A percentile compares a stretch with the other conserved stretches of the same genome.
Evolutionary conservation across 2,797 vertebrate species (phyloP).

Genomic region (Anabacerthia variegaticeps): DNA sequence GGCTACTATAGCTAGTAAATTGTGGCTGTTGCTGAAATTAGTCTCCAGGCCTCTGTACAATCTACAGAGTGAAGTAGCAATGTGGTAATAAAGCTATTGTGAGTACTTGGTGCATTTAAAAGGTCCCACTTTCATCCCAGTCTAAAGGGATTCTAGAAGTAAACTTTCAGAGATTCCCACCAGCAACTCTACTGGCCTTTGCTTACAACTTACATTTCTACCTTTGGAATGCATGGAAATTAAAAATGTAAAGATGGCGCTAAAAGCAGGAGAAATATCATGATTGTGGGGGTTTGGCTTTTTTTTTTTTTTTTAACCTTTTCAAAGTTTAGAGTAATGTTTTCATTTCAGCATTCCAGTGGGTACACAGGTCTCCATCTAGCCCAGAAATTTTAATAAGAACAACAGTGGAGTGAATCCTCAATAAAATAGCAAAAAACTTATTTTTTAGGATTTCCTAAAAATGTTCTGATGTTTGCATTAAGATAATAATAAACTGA

Average conservation of each 20-base stretch:
- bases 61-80: constrained; percentile 72
- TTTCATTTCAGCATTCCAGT: not conserved
- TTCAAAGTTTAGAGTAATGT: not conserved
- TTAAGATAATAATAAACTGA: not conserved
- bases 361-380: not conserved
- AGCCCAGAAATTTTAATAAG: not conserved
- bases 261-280: not conserved
- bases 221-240: constrained; percentile 17
- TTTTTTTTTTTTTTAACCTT: not conserved
- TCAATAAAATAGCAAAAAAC: not conserved
- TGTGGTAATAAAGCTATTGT: constrained; percentile 76
- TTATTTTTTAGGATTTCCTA: not conserved
- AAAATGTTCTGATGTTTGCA: not conserved
- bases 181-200: constrained; percentile 34
- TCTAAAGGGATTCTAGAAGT: constrained; percentile 65
- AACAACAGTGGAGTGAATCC: not conserved
- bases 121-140: constrained; percentile 54
- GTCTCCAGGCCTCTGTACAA: constrained; percentile 76
- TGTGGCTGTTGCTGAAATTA: constrained; percentile 81
- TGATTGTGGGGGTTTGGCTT: rapidly evolving
- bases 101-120: constrained; percentile 76
- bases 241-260: constrained; percentile 10
- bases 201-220: constrained; percentile 25
- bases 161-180: constrained; percentile 42
- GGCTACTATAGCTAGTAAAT: constrained; percentile 80